Evolutionary conservation across 2,797 vertebrate species (phyloP), one percentile per base, ranked within the genome.

Genomic region (Enteromius afrohamiltoni): DNA sequence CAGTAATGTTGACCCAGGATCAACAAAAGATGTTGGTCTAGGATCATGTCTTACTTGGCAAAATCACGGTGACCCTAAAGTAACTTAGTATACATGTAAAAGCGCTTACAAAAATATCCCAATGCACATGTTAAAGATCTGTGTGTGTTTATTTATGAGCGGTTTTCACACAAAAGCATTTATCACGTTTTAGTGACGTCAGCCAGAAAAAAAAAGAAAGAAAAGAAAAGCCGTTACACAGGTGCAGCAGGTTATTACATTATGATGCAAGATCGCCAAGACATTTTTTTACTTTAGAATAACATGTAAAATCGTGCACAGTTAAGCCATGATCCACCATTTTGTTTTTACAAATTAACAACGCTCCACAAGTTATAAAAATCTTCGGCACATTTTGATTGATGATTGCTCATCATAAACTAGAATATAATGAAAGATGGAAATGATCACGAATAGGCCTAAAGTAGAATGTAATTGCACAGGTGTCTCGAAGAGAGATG

Each of bases 211-310:
- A 45, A 45, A 4, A 45, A 13, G 2, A 53, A 4, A 51, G 6
- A 53, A n/a, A 23, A 58, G 6, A n/a, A 60, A 62, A 65, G 76
- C 45, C 0, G 37, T 49, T 49, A 47, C 26, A 31, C 76, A 65
- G 76, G 58, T 49, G 58, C 23, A 31, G 76, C 76, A 78, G 76
- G 40, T 78, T 77, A 42, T 64, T 47, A 64, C n/a, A 21, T 26
- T 21, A 60, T 17, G 2, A 31, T 29, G 58, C 45, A 78, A 77
- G 23, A 64, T 47, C 21, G 64, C 1, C 0, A 74, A 75, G 1
- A n/a, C 11, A 8, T 34, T 31, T 29, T 34, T 45, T 13, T n/a
- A 14, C 26, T 51, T 37, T 21, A 11, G 64, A 67, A 37, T 67
- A 21, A 67, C 34, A 40, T n/a, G 31, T 17, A 64, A 8, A 55